phyloP scores from a whole-genome alignment of 1,140 invertebrate genomes.

The Holcopasites calliopsidis region DNA sequence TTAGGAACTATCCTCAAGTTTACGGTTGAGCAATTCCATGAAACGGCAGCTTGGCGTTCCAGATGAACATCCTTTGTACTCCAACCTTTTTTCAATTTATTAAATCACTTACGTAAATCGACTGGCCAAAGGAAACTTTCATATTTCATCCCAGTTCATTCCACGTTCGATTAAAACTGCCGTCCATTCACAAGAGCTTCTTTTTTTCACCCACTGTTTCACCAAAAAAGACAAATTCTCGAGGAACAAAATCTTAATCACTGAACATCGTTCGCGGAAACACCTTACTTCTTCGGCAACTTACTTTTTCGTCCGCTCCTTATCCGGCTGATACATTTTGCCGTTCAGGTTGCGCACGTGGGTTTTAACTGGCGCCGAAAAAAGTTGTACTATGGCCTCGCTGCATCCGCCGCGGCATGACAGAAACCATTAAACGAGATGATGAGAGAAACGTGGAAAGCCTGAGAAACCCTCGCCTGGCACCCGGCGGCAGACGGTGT shows the following conservation, averaged over 20 bases:
- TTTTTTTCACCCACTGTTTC: constrained; percentile 1
- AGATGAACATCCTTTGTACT: constrained; percentile 12
- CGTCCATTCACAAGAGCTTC: neutral
- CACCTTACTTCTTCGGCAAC: neutral
- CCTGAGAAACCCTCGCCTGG: neutral
- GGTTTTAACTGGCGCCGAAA: constrained; percentile 21
- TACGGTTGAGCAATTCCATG: constrained; percentile 29
- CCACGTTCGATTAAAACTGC: neutral
- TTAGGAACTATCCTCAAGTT: constrained; percentile 26
- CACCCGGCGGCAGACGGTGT: constrained; percentile 33
- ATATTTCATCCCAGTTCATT: neutral
- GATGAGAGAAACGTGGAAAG: constrained; percentile 17
- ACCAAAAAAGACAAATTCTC: neutral
- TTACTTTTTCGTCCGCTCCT: neutral
- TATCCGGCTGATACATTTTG: neutral
- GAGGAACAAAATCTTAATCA: too few species aligned
- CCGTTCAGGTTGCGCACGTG: constrained; percentile 5
- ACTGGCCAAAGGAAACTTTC: neutral
- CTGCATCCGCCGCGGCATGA: constrained; percentile 12
- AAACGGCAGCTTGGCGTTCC: neutral
- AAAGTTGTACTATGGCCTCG: neutral
- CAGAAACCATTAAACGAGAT: constrained; percentile 13
- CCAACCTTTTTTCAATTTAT: neutral
- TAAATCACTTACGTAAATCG: neutral
- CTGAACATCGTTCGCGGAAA: neutral